Evolutionary conservation across 2,888 invertebrate species (phyloP), one percentile per base, ranked within the genome.

Genomic region (Baronia brevicornis): DNA sequence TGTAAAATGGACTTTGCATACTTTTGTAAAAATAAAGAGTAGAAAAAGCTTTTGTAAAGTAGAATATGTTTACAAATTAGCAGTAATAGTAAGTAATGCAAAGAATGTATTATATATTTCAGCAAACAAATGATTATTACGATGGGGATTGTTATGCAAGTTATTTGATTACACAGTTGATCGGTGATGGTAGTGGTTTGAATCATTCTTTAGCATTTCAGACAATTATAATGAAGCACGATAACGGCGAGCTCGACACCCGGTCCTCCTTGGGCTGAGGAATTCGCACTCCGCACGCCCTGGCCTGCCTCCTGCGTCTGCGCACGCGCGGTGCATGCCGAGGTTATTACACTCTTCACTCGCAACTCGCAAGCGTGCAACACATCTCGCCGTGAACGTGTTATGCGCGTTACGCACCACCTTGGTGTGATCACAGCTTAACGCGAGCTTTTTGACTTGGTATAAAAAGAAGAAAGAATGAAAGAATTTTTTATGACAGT

Each of bases 271-370:
- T 61, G 59, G 62, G 58, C 54, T 47, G 44, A 53, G 61, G 66
- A 67, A 68, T 70, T 66, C 49, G 56, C 57, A 54, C 49, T 48
- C 42, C 32, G 38, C 34, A 34, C 41, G 43, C 43, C 35, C 25
- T 35, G 35, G 35, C 42, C 30, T 27, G 20, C 30, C 10, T 24
- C 11, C 20, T 18, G 6, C 6, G 3, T 4, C 31, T 51, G 51
- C 57, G 51, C 54, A 53, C 57, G 56, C 56, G 51, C 44, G 45
- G 43, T 44, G 57, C 54, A 52, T 46, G 51, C 51, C 41, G 69
- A 66, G 78, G 77, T 77, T 74, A 74, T 68, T 77, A 71, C 71
- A 62, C 78, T 58, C 67, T 32, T 41, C 50, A 54, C 51, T 47
- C 63, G 33, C 38, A 43, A 54, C 51, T 44, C 45, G 31, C 36